Evolutionary conservation across 2,888 invertebrate genomes (phyloP), one percentile per base, ranked within the genome.

Genomic region (Dexiosoma caninum): DNA sequence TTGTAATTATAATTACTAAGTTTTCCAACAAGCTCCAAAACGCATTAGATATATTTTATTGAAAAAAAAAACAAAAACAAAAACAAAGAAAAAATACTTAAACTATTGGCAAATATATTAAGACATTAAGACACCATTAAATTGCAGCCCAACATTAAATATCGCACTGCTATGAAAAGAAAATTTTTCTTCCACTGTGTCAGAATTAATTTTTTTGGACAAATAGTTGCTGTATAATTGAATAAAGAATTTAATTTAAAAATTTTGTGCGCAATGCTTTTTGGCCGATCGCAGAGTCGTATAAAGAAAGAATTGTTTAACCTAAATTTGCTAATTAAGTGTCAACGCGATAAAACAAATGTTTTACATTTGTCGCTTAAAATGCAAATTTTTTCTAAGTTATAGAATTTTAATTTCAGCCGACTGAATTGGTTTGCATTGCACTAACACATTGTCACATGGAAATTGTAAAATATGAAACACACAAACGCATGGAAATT

Each of bases 261-360:
- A 21, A 16, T 16, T 23, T 2, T 57, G n/a, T 40, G 6, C 10
- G 4, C 0, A 16, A 7, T 8, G 60, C 44, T 23, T 42, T 51
- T 0, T 62, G 14, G 21, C 27, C 8, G 46, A 12, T 37, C 35
- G 23, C 35, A 23, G 3, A 27, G 55, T 57, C 69, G 44, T 60
- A 67, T 35, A 74, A 57, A 71, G 72, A 81, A 78, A 80, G 80
- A 78, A 82, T 79, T 81, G 74, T 88, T 88, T 87, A 88, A 87
- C 87, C 87, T 84, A 87, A 85, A 84, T 88, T 85, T 83, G 84
- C 88, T 88, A 87, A 87, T 87, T 87, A 87, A 87, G 87, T 87
- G 87, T 88, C 87, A 88, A 85, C 88, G 85, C 87, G 85, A 87
- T 86, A 87, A 87, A 87, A 86, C 85, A 87, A 88, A 87, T 88